Percentiles rank a stretch among this genome's conserved stretches.
phyloP scores from a whole-genome alignment of 2,797 vertebrate genomes.

The Eremophila alpestris region DNA sequence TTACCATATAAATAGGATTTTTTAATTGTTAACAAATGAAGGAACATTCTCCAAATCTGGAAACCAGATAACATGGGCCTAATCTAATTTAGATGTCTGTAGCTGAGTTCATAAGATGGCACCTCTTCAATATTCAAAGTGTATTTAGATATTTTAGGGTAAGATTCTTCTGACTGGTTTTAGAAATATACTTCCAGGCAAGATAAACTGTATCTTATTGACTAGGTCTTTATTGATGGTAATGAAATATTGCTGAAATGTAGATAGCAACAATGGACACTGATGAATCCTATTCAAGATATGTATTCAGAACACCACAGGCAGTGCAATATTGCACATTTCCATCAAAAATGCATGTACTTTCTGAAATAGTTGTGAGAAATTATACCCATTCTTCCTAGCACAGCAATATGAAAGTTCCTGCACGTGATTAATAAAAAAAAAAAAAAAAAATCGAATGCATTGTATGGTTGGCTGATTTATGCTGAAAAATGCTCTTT shows the following conservation, averaged over 20 bases:
- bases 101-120: neutral
- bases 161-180: neutral
- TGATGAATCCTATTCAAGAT: constrained; percentile 15
- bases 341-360: neutral
- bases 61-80: neutral
- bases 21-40: neutral
- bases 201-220: neutral
- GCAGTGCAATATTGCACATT: neutral
- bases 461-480: constrained; percentile 1
- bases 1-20: neutral
- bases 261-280: neutral
- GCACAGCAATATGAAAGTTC: neutral
- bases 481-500: constrained; percentile 7
- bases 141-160: neutral
- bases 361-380: neutral
- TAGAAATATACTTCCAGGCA: neutral
- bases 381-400: neutral
- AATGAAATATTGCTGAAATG: neutral
- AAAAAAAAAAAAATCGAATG: neutral
- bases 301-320: neutral
- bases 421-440: neutral
- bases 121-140: neutral
- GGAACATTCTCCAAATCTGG: neutral
- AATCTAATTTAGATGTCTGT: neutral
- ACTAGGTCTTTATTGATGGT: neutral